A percentile compares a stretch with the other conserved stretches of the same genome.
These are phyloP conservation scores for Sorex maritimensis DNA, from an alignment of 2,797 vertebrate genomes.

Conservation along the genomic window DNA sequence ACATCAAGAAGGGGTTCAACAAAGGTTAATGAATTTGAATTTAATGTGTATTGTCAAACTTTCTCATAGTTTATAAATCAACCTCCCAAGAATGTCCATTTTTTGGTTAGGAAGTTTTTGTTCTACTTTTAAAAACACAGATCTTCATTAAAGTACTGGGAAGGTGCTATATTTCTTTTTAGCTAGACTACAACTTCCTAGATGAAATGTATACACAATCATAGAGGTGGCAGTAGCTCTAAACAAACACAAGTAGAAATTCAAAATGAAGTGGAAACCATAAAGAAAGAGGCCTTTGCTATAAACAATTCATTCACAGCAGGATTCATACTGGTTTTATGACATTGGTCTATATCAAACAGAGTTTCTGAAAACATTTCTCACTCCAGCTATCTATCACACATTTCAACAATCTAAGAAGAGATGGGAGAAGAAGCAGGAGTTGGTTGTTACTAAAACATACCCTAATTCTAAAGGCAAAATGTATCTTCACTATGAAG, in stretches of 20 bases:
- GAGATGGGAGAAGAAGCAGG: not conserved
- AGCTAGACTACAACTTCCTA: conserved; percentile 43
- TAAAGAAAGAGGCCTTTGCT: conserved; percentile 65
- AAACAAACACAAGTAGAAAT: conserved; percentile 78
- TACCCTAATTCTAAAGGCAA: conserved; percentile 1
- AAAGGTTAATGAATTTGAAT: conserved; percentile 56
- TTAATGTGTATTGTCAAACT: not conserved
- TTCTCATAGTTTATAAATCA: not conserved
- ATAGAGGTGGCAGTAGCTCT: conserved; percentile 53
- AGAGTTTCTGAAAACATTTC: conserved; percentile 62
- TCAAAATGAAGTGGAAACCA: conserved; percentile 73
- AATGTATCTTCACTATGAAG: not conserved
- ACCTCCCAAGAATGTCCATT: not conserved
- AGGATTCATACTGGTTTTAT: conserved; percentile 74
- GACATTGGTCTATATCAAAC: conserved; percentile 66
- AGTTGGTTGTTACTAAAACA: not conserved
- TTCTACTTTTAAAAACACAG: not conserved
- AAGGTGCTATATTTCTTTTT: conserved; percentile 36
- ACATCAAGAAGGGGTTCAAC: not conserved
- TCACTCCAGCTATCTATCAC: conserved; percentile 40
- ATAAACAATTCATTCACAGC: conserved; percentile 73
- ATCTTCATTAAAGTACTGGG: conserved; percentile 18
- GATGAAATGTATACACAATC: conserved; percentile 63
- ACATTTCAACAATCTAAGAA: not conserved
- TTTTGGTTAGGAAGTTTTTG: conserved; percentile 2